Evolutionary conservation across 2,888 invertebrate species (phyloP), one percentile per base, ranked within the genome.

Genomic region (Epinotia brunnichana): DNA sequence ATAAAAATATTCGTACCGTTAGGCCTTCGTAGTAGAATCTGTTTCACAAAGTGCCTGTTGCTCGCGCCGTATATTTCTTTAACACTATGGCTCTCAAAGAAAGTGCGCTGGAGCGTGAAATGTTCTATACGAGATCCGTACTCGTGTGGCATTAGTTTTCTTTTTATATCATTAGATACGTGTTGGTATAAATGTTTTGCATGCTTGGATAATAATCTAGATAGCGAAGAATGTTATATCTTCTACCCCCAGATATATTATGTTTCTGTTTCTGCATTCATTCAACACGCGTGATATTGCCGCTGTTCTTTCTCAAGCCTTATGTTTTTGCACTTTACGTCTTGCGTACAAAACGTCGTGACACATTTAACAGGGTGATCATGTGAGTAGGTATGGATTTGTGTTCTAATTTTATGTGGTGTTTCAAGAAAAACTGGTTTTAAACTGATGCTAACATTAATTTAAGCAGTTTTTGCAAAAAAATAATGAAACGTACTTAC

Each of bases 11-110:
- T 74, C 70, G 56, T 68, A 29, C 63, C 53, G 60, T 59, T 71
- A 74, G 71, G 74, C 64, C 48, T 54, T 70, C 19, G 35, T 53
- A 53, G 70, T 21, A 69, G 75, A 69, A 69, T 73, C 24, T 62
- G 71, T 59, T 51, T 60, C 63, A 64, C 68, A 68, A 73, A 73
- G 62, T 62, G 72, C 73, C 73, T 73, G 73, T 73, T 69, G 73
- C 71, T 44, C 69, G 17, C 24, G 19, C 56, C 51, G 41, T 73
- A 69, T 73, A 73, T 69, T 73, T 73, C 73, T 69, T 73, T 73
- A 69, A 73, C 73, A 73, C 73, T 63, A 72, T 29, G 54, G 48
- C 62, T 56, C 54, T 68, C 68, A 73, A 73, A 73, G 72, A n/a
- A 48, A 57, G 35, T 48, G 53, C 61, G 29, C 19, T 69, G 59